Percentiles rank a stretch among this genome's conserved stretches.
Evolutionary conservation across 2,888 invertebrate species (phyloP).

Genomic region (Patella pellucida): DNA sequence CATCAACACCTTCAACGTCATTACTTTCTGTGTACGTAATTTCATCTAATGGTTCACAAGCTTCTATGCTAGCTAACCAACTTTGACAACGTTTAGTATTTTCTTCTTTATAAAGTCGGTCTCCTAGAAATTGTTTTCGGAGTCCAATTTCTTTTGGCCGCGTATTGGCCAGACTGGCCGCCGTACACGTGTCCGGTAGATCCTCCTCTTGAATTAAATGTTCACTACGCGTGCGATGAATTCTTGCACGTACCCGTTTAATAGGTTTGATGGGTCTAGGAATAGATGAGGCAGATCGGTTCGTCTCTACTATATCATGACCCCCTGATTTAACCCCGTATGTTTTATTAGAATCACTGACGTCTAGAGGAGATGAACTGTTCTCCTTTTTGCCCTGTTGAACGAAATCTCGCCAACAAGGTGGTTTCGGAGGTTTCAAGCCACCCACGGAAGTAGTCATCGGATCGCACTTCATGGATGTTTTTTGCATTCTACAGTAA

Average conservation of each 20-base stretch:
- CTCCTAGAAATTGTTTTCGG: constrained; percentile 43
- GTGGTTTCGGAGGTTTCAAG: constrained; percentile 59
- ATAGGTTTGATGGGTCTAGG: constrained; percentile 38
- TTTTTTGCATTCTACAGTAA: constrained; percentile 26
- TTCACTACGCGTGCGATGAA: constrained; percentile 64
- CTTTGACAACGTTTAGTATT: constrained; percentile 61
- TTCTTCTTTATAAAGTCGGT: constrained; percentile 54
- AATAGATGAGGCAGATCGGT: constrained; percentile 10
- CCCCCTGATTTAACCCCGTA: constrained; percentile 22
- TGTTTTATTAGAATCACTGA: constrained; percentile 17
- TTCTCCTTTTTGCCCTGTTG: constrained; percentile 18
- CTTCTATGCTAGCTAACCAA: constrained; percentile 62
- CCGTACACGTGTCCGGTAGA: constrained; percentile 55
- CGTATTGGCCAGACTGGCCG: constrained; percentile 57
- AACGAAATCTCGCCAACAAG: constrained; percentile 63
- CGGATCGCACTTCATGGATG: constrained; percentile 17
- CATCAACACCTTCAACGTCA: constrained; percentile 45
- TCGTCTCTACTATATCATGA: constrained; percentile 18
- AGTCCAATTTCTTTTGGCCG: constrained; percentile 56
- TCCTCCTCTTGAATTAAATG: constrained; percentile 56
- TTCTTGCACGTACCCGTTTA: constrained; percentile 53
- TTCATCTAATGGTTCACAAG: constrained; percentile 59
- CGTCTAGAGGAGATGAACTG: constrained; percentile 1
- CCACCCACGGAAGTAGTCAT: constrained; percentile 21
- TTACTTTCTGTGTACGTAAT: constrained; percentile 41